Evolutionary conservation across 2,113 vertebrate genomes (phyloP), one percentile per base, ranked within the genome.

Genomic region (Cyrtonyx montezumae): DNA sequence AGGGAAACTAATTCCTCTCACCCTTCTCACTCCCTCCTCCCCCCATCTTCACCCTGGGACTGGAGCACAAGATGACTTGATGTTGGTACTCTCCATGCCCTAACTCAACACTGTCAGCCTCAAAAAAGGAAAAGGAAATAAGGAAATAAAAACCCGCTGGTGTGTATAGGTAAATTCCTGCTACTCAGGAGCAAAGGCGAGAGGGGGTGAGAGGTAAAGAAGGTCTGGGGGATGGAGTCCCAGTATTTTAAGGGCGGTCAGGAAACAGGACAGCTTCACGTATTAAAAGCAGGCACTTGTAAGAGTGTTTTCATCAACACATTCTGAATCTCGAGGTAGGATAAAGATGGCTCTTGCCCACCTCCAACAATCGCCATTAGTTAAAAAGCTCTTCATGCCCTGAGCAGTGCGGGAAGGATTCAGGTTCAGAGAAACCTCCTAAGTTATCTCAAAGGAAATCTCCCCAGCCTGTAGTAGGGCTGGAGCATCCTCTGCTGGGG

Each of bases 301-400:
- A 6, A 7, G 63, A 34, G 37, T 7, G 13, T 51, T 78, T 73
- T 32, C 56, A 34, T 30, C 65, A 26, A 3, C 0, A 22, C 28
- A 7, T 34, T 62, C 26, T 5, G 77, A 91, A 92, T 76, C 71
- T 51, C 49, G 66, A 73, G 34, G 67, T 7, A 28, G 56, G 26
- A 30, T 73, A 18, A 40, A 34, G 61, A 42, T 19, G 79, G 51
- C 6, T 55, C 69, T 10, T 79, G 67, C 61, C 90, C 84, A 78
- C 83, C 91, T 78, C 91, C 80, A 76, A 78, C 90, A 94, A 95
- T 90, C 85, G 66, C 62, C 45, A 66, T 71, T 95, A 91, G 95
- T 90, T 96, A 96, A 91, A 92, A 94, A 88, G 90, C 76, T 68
- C 73, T 88, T 71, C 6, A 13, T 58, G 96, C 93, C 79, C 82